Evolutionary conservation across 2,113 vertebrate genomes (phyloP).

Genomic region (Halichoeres trimaculatus): DNA sequence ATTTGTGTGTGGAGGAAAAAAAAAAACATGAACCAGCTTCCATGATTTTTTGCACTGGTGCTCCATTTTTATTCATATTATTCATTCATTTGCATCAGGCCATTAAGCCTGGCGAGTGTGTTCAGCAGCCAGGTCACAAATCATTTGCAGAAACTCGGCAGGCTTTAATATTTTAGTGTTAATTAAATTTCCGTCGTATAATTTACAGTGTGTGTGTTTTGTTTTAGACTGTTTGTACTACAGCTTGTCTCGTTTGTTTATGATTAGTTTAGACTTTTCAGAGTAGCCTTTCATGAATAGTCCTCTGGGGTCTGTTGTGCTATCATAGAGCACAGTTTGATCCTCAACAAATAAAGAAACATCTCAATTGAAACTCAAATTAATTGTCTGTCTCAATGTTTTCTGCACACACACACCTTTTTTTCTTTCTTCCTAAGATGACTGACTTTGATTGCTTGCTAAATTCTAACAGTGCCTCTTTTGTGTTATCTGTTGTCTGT

Average conservation of each 20-base stretch:
- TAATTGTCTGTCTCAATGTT: constrained; percentile 8
- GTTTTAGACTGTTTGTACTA: constrained; percentile 2
- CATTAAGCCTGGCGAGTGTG: constrained; percentile 7
- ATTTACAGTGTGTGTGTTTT: constrained; percentile 2
- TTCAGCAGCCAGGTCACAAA: constrained; percentile 47
- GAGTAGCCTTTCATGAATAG: constrained; percentile 9
- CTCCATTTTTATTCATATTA: constrained; percentile 41
- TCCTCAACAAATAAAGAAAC: constrained; percentile 19
- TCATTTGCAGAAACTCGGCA: constrained; percentile 27
- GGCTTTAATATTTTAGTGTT: constrained; percentile 38
- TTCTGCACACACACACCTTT: neutral
- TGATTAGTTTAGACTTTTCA: constrained; percentile 16
- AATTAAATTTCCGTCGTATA: constrained; percentile 32
- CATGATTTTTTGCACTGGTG: neutral
- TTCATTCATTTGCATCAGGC: constrained; percentile 45
- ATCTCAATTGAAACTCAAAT: constrained; percentile 13
- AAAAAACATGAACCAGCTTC: constrained; percentile 16
- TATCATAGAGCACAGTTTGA: constrained; percentile 13
- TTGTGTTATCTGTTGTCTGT: no score
- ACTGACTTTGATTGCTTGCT: no score
- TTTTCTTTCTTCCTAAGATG: neutral
- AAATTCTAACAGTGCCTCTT: no score
- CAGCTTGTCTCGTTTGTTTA: neutral
- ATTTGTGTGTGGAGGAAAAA: constrained; percentile 6
- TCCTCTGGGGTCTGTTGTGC: neutral